These are phyloP conservation scores for Rhyacophila evoluta DNA, from an alignment of 2,888 invertebrate genomes.

Conservation along the genomic window DNA sequence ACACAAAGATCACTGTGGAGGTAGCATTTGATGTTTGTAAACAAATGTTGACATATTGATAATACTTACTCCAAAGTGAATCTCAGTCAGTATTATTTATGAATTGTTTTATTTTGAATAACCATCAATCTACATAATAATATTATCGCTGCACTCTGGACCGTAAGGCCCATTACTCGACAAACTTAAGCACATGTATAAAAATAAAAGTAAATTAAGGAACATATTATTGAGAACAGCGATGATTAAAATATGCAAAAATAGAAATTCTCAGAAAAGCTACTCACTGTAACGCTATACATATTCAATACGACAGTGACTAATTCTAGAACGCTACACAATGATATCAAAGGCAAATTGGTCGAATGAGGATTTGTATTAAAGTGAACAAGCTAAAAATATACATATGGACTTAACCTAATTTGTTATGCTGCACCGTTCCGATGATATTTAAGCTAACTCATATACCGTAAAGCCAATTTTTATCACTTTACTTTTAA, in stretches of 20 bases:
- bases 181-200: constrained; percentile 70
- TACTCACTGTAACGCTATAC: constrained; percentile 66
- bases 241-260: constrained; percentile 71
- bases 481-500: constrained; percentile 51
- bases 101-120: constrained; percentile 66
- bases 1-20: not conserved
- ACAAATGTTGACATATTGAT: not conserved
- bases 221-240: constrained; percentile 61
- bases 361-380: constrained; percentile 67
- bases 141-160: constrained; percentile 67
- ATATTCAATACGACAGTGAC: constrained; percentile 62
- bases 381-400: constrained; percentile 67
- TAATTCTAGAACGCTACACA: constrained; percentile 69
- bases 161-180: constrained; percentile 66
- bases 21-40: not conserved
- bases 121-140: constrained; percentile 72
- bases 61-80: not conserved
- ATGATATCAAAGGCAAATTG: constrained; percentile 68
- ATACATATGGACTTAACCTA: constrained; percentile 64
- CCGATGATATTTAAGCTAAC: constrained; percentile 55
- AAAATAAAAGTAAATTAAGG: constrained; percentile 60
- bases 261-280: constrained; percentile 66
- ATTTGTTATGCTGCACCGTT: constrained; percentile 55
- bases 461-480: constrained; percentile 54
- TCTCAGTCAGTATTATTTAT: constrained; percentile 42